A percentile compares a stretch with the other conserved stretches of the same genome.
phyloP scores from a whole-genome alignment of 2,797 vertebrate species.

The Echiichthys vipera region DNA sequence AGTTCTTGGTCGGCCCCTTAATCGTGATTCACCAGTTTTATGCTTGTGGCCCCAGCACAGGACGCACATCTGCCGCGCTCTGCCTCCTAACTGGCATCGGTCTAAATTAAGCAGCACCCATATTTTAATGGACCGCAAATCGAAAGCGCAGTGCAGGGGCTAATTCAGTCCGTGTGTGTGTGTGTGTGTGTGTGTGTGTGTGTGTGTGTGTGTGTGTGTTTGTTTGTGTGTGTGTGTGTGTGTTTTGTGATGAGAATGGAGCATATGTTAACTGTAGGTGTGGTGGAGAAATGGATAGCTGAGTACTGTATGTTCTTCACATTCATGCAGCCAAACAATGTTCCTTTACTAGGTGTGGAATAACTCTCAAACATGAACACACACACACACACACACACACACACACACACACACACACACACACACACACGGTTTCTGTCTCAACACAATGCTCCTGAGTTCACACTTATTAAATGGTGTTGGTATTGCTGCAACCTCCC shows the following conservation, averaged over 20 bases:
- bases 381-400: constrained; percentile 25
- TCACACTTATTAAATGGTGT: constrained; percentile 83
- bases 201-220: constrained; percentile 17
- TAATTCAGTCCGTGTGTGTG: constrained; percentile 48
- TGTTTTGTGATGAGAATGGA: constrained; percentile 12
- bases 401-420: constrained; percentile 32
- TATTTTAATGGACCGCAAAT: constrained; percentile 66
- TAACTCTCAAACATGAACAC: constrained; percentile 29
- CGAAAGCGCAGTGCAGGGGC: constrained; percentile 58
- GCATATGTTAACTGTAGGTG: constrained; percentile 40
- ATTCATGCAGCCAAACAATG: constrained; percentile 27
- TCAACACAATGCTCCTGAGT: constrained; percentile 56
- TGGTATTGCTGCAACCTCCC: constrained; percentile 70
- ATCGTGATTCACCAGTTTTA: too few species aligned
- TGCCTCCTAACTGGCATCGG: constrained; percentile 45
- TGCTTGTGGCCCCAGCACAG: too few species aligned
- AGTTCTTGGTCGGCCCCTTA: too few species aligned
- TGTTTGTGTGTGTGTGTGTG: constrained; percentile 20
- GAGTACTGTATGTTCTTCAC: constrained; percentile 40
- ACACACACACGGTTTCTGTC: constrained; percentile 39
- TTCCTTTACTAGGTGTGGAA: constrained; percentile 50
- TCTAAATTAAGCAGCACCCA: constrained; percentile 56
- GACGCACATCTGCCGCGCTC: neutral
- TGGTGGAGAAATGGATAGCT: constrained; percentile 36
- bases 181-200: constrained; percentile 5